Evolutionary conservation across 2,113 vertebrate genomes (phyloP), one percentile per base, ranked within the genome.

Genomic region (Chrysochloris asiatica): DNA sequence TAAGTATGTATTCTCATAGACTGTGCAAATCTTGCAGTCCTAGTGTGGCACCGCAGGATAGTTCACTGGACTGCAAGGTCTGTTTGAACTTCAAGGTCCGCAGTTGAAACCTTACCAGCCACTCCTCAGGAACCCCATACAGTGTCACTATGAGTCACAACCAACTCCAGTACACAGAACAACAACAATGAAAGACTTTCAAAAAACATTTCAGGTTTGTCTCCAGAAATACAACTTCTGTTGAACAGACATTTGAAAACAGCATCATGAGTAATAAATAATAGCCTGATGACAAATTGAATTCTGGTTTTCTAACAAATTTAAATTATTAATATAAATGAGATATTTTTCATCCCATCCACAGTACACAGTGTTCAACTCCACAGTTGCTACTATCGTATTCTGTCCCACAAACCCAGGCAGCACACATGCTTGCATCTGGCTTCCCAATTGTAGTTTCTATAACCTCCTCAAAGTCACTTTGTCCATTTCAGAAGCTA

Each of bases 361-460:
- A 30, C 4, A 7, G 2, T 17, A 33, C 12, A 12, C 9, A 56
- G 4, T 1, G 6, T 38, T 54, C 19, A 26, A 36, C 2, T 9
- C 16, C 13, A 83, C 9, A 30, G 56, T 24, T 54, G 5, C 10
- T 61, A 61, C 24, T 19, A 56, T 13, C 52, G 4, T 54, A 7
- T 56, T 56, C 54, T 56, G 6, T 7, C 54, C 54, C 24, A 22
- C 54, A 16, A 21, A 19, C 54, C 24, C 19, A 47, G 33, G 14
- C n/a, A 48, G 14, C n/a, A 48, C 6, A 81, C n/a, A 72, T 45
- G 4, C 4, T 30, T 65, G 43, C 36, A 50, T n/a, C 21, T 1
- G 8, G 41, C 7, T 65, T 83, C 71, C 21, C 16, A 38, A 17
- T 3, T 36, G 21, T 4, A 43, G 2, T 38, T 67, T 9, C 9